Evolutionary conservation across 2,797 vertebrate genomes (phyloP), one percentile per base, ranked within the genome.

Genomic region (Botia almorhae): DNA sequence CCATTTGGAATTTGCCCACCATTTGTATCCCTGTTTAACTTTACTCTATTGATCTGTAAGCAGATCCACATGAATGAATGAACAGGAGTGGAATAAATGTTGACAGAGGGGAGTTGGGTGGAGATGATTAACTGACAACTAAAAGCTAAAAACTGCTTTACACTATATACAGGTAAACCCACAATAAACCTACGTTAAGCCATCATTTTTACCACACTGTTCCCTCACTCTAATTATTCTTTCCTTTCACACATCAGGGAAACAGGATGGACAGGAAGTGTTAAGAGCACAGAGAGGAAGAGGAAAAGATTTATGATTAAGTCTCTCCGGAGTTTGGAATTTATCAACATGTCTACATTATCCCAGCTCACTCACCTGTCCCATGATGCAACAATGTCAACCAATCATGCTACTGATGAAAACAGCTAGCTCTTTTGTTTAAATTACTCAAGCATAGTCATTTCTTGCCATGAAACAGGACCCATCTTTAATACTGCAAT

Each of bases 191-290:
- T n/a, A 61, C 14, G 23, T 26, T 26, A 26, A 26, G 46, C 68
- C 48, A 53, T 74, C 56, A 29, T 36, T 58, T 46, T 68, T 33
- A 46, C 39, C 56, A 48, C 56, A 56, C 60, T 67, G 12, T 83
- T 75, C 8, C n/a, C 2, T 48, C 58, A 61, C 77, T 71, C 19
- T 48, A 26, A 23, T 21, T 65, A 78, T 82, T 76, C 72, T 79
- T 81, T 81, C 63, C 78, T 48, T 50, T 63, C 29, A 16, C 74
- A 78, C 63, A 16, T 78, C 43, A 64, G 39, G 72, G 63, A 83
- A 81, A 75, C 78, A 81, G 68, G 72, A 81, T 76, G 17, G 60
- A 74, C 51, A 56, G 70, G 51, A 74, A 69, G 61, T 75, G 36
- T 46, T 70, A 60, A 46, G 36, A 39, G 61, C 56, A 58, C 7